A percentile compares a stretch with the other conserved stretches of the same genome.
Conservation (phyloP, 2,113 vertebrate genomes). For the Pangasianodon gigas region DNA sequence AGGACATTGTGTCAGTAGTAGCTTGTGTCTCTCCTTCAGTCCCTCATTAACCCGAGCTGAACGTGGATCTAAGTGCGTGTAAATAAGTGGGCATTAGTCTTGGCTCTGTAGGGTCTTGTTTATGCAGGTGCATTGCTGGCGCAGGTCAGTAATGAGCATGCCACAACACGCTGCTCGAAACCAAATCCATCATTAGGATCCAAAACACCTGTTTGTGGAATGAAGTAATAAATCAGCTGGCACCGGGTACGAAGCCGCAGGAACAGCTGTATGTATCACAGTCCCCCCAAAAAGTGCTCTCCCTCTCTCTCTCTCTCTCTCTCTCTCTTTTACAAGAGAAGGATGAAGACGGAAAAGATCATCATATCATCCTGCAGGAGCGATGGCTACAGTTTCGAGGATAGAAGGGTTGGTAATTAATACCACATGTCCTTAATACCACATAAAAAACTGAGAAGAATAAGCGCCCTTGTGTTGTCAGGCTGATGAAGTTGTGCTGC, state of each 20-base stretch:
- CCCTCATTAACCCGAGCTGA: slow-evolving; percentile 2
- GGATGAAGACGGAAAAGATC: neutral
- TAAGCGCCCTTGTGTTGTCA: neutral
- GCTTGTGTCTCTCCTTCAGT: neutral
- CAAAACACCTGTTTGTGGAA: slow-evolving; percentile 53
- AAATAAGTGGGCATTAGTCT: slow-evolving; percentile 23
- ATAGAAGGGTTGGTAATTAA: neutral
- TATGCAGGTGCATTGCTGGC: slow-evolving; percentile 41
- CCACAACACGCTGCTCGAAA: slow-evolving; percentile 31
- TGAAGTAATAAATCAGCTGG: slow-evolving; percentile 37
- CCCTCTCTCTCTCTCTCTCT: neutral
- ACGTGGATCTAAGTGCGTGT: neutral
- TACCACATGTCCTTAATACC: slow-evolving; percentile 4
- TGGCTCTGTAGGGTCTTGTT: slow-evolving; percentile 32
- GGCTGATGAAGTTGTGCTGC: neutral
- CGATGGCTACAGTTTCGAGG: neutral
- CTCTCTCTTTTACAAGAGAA: neutral
- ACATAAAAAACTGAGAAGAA: neutral
- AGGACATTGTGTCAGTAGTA: neutral
- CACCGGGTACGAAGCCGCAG: neutral
- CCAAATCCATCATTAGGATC: slow-evolving; percentile 50
- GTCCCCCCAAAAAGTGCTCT: neutral
- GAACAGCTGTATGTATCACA: slow-evolving; percentile 39
- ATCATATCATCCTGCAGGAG: neutral
- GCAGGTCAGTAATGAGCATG: slow-evolving; percentile 13